Evolutionary conservation across 2,113 vertebrate genomes (phyloP), one percentile per base, ranked within the genome.

Genomic region (Regulus satrapa): DNA sequence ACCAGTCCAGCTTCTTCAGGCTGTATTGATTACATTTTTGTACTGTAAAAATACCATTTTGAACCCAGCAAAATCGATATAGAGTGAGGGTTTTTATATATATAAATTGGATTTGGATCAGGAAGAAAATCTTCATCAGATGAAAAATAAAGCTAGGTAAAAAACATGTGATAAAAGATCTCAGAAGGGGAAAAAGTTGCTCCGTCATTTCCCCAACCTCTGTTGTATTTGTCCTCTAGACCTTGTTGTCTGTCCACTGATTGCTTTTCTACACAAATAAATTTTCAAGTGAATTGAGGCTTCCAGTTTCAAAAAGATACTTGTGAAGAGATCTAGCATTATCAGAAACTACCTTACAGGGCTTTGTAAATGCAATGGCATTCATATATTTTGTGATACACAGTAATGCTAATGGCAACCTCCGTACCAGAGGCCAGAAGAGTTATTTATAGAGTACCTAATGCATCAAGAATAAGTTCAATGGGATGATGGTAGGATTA

Each of bases 1-100:
- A 95, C 95, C 95, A 97, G 93, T 94, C 92, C 90, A 78, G 91
- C 97, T 97, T 98, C 97, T 97, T 97, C 97, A 96, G 95, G 86
- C 96, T 83, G 80, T 98, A 98, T 98, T 97, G 98, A 98, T 98
- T 97, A 96, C 77, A 97, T 97, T 98, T 98, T 98, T 98, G 91
- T 90, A 96, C 97, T 97, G 97, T 97, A 97, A 98, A 98, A 98
- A 98, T 97, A 97, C 96, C 91, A 95, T 98, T 98, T 98, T 97
- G 97, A 98, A 97, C 94, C 93, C 89, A 96, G 87, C 10, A 1
- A 97, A 97, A 98, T 98, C 96, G 31, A 98, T 98, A 97, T 69
- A 75, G 95, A 91, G 88, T 94, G 83, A 96, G 72, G 82, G 6
- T 38, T 93, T 95, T 96, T 94, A 87, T 97, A 95, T 98, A 94